phyloP scores from a whole-genome alignment of 1,140 invertebrate species.

The Camponotus floridanus region DNA sequence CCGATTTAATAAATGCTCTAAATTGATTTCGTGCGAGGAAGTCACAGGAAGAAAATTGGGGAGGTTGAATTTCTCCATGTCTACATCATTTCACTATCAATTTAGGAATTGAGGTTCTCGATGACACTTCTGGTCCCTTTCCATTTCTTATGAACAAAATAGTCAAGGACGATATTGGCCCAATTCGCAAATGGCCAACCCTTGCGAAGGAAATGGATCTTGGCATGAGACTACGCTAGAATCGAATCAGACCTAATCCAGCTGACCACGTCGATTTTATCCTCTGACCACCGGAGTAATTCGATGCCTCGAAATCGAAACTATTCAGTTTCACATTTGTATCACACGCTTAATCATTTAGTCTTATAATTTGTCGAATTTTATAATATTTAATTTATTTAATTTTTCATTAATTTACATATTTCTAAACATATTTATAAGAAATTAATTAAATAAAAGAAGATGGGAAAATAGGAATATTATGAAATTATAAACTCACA shows the following conservation, averaged over 20 bases:
- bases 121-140: conserved; percentile 62
- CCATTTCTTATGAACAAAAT: conserved; percentile 40
- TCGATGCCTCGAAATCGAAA: conserved; percentile 37
- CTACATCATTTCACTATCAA: conserved; percentile 71
- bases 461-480: background rate
- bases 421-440: background rate
- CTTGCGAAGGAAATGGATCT: conserved; percentile 73
- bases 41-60: conserved; percentile 3
- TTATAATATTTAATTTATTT: background rate
- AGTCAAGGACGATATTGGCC: conserved; percentile 68
- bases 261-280: conserved; percentile 73
- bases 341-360: background rate
- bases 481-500: background rate
- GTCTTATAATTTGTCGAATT: background rate
- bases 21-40: conserved; percentile 16
- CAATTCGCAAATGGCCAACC: conserved; percentile 70
- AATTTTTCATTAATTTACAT: background rate
- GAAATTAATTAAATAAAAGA: background rate
- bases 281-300: conserved; percentile 35
- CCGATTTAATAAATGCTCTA: conserved; percentile 18
- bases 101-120: conserved; percentile 53
- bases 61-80: conserved; percentile 11
- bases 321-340: conserved; percentile 57
- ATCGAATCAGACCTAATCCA: conserved; percentile 75
- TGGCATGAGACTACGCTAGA: conserved; percentile 70